Evolutionary conservation across 2,888 invertebrate genomes (phyloP), one percentile per base, ranked within the genome.

Genomic region (Nephrocerus scutellatus): DNA sequence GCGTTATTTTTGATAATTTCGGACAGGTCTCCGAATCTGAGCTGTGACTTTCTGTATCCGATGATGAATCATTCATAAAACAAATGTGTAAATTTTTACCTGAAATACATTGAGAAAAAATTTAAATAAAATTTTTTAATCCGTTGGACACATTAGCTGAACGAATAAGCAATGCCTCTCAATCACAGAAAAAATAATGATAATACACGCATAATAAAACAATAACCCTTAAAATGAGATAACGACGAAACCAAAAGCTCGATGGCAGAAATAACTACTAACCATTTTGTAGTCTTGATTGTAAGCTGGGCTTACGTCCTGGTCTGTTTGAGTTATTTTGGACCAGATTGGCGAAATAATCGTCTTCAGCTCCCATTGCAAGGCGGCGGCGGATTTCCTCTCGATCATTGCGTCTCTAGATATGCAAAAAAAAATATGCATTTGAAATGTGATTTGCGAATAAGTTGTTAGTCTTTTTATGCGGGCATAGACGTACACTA

Each of bases 31-130:
- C 85, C 48, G 78, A 74, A 56, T 86, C 85, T 38, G 82, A 83
- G 48, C 75, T 75, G 49, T 82, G 82, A 53, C 84, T 84, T 66
- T 87, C 87, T 56, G 79, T 82, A 66, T 88, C 87, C 35, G 85
- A 86, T 43, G 83, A 83, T 39, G 85, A 84, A 67, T 93, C 91
- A 67, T 92, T 91, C 86, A 92, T 88, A 70, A 91, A 92, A 74
- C 92, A 92, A 59, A 93, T 90, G 74, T 91, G 91, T 35, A 92
- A 80, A 72, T 90, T 91, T 83, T 85, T 90, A 53, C n/a, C n/a
- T n/a, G n/a, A n/a, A n/a, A n/a, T n/a, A n/a, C n/a, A n/a, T n/a
- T n/a, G n/a, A n/a, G n/a, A n/a, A n/a, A 26, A 15, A 26, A 23
- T 23, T 24, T 26, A 20, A 35, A 30, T 41, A 21, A 16, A 29